Evolutionary conservation across 2,113 vertebrate genomes (phyloP).

Genomic region (Dryoscopus gambensis): DNA sequence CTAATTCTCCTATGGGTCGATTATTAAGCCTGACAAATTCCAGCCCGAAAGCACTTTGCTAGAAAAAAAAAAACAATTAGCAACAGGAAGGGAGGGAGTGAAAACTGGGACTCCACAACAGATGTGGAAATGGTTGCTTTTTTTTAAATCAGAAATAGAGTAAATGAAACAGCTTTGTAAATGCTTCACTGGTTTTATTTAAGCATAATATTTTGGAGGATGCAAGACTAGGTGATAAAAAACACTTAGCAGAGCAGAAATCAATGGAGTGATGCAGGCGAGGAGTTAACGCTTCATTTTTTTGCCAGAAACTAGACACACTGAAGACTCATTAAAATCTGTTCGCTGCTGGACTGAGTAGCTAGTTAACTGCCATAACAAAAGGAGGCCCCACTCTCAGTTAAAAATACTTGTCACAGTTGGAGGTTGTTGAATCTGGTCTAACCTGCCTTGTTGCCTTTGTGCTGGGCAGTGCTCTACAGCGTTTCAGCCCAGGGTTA

Average conservation of each 20-base stretch:
- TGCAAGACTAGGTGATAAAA: neutral
- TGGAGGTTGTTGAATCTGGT: neutral
- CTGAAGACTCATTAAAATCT: neutral
- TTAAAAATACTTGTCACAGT: neutral
- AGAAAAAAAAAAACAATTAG: slow-evolving; percentile 48
- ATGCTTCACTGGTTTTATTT: neutral
- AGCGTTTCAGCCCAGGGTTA: neutral
- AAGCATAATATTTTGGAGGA: neutral
- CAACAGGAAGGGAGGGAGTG: neutral
- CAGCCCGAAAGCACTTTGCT: slow-evolving; percentile 12
- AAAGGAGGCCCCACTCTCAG: neutral
- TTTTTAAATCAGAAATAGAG: neutral
- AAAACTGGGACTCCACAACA: neutral
- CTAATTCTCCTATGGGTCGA: slow-evolving; percentile 20
- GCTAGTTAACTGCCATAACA: neutral
- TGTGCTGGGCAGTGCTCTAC: neutral
- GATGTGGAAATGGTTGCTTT: neutral
- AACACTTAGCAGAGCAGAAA: neutral
- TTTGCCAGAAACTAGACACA: neutral
- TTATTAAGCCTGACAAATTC: slow-evolving; percentile 54
- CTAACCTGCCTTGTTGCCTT: neutral
- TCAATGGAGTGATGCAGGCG: neutral
- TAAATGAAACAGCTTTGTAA: neutral
- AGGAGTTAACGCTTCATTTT: neutral
- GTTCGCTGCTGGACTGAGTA: neutral